A percentile compares a stretch with the other conserved stretches of the same genome.
Evolutionary conservation across 2,888 invertebrate genomes (phyloP).

Genomic region (Andrena marginata): DNA sequence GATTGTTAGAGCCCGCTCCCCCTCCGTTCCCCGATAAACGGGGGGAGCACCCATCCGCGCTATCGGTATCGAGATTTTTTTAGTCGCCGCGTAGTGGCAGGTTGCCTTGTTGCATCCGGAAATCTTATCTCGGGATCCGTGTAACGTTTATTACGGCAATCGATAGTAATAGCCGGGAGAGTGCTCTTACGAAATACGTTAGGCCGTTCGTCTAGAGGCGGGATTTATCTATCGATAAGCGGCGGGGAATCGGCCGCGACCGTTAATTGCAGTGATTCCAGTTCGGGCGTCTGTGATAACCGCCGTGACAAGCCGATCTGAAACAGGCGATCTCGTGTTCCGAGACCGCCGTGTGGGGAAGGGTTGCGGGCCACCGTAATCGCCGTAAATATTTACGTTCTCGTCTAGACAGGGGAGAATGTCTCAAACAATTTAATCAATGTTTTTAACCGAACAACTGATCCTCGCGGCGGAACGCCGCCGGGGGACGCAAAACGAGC

Average conservation of each 20-base stretch:
- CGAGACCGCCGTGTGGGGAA: not conserved
- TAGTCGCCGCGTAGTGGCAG: not conserved
- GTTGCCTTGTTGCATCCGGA: slow-evolving; percentile 8
- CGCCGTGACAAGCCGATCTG: not conserved
- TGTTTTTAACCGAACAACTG: slow-evolving; percentile 21
- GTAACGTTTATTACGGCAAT: slow-evolving; percentile 26
- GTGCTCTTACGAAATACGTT: slow-evolving; percentile 16
- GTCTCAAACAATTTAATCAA: not conserved
- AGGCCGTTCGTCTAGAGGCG: slow-evolving; percentile 8
- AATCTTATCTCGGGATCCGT: slow-evolving; percentile 32
- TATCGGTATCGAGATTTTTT: slow-evolving; percentile 36
- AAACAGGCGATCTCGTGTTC: not conserved
- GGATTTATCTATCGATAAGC: not conserved
- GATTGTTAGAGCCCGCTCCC: not conserved
- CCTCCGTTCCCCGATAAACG: slow-evolving; percentile 4
- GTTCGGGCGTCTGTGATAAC: too few relatives aligned
- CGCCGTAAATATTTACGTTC: slow-evolving; percentile 6
- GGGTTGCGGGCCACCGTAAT: not conserved
- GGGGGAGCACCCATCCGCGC: slow-evolving; percentile 29
- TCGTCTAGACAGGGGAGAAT: not conserved
- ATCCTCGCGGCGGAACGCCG: slow-evolving; percentile 8
- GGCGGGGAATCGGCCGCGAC: not conserved
- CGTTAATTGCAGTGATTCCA: slow-evolving; percentile 7
- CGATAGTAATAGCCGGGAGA: slow-evolving; percentile 34
- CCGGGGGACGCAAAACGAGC: not conserved